Base-by-base conservation (phyloP, 2,113 vertebrate species). In the Heterotilapia buettikoferi region DNA sequence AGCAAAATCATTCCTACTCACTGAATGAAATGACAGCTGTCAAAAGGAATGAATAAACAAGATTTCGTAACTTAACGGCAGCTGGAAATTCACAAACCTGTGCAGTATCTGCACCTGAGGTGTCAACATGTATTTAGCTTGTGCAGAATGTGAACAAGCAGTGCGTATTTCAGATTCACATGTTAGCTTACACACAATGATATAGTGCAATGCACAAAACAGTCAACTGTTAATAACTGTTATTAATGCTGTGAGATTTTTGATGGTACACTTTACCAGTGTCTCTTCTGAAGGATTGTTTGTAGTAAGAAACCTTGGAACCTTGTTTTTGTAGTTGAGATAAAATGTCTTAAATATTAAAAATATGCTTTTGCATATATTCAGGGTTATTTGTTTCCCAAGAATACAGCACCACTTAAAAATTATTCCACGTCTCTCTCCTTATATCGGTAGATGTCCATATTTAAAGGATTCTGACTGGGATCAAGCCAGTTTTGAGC, bases 1-100 rank as follows among this genome's bases (percentile, higher is more conserved):
- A 40, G 80, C 19, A 10, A 87, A 90, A 85, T 82, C 50, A 85
- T 84, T 86, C 83, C 76, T 29, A n/a, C 82, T 83, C 80, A 50
- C 63, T 59, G 88, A 87, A 61, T 89, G 66, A 83, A 93, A 90
- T 86, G 89, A 89, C 93, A 92, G 90, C 89, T 94, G 89, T 91
- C 87, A 83, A 80, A 82, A 24, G n/a, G 63, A 79, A 83, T 68
- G 83, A 89, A 78, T 54, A 52, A 85, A 83, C 38, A 61, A 26
- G 59, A 76, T 38, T 84, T 87, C 83, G 81, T 71, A 59, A 61
- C 76, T 13, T 16, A 53, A 45, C n/a, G 7, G 47, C 66, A 80
- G 56, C 85, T 45, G 7, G 85, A 86, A 76, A 59, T 56, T 82
- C 81, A 66, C 29, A 50, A 26, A 45, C 6, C 16, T 43, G 18